Conservation (phyloP, 2,797 vertebrate genomes). For the Paguma larvata region DNA sequence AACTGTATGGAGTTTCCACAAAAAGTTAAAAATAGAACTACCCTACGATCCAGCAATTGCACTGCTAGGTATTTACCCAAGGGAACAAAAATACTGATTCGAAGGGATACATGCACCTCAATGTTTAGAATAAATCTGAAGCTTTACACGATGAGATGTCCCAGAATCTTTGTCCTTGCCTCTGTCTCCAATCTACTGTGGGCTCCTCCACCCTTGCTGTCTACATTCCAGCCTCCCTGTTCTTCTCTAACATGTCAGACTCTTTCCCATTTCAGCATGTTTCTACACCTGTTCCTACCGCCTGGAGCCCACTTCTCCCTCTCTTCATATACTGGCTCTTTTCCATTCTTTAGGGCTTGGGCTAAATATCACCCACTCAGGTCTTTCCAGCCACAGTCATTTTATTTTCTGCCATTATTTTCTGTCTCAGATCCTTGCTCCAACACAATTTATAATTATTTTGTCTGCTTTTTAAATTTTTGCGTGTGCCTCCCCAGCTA, state of each 20-base stretch:
- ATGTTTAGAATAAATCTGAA: background rate
- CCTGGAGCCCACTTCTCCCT: background rate
- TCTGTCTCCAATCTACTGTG: background rate
- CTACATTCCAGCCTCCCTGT: background rate
- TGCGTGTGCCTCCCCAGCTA: background rate
- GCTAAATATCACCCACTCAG: background rate
- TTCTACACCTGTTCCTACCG: background rate
- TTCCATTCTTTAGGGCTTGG: background rate
- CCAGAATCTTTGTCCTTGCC: background rate
- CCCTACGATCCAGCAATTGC: no score
- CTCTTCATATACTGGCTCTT: background rate
- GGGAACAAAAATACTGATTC: no score
- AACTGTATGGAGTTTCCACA: no score
- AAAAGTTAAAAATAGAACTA: no score
- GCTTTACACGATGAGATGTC: background rate
- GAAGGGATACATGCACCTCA: no score
- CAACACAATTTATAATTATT: background rate
- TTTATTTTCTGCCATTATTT: background rate
- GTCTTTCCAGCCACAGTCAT: background rate
- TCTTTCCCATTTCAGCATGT: background rate
- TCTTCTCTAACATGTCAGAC: background rate
- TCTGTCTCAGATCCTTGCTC: background rate
- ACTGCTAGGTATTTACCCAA: no score
- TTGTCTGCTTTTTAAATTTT: background rate
- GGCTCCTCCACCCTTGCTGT: no score